Base-by-base conservation (phyloP, 2,888 invertebrate species). In the Pogonocherus hispidulus region DNA sequence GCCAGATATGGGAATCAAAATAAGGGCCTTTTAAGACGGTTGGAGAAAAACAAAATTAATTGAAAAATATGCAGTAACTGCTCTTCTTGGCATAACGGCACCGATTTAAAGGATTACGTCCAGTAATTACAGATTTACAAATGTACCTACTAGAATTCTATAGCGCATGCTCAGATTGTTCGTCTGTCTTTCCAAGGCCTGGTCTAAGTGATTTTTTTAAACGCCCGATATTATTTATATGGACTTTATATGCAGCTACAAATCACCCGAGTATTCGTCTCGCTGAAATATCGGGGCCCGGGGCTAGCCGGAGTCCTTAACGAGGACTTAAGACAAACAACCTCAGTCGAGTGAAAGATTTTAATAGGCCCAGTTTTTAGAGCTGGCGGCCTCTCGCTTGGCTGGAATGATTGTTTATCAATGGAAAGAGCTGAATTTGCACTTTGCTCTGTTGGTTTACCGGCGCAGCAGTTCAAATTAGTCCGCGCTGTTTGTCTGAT, bases 281-380 rank as follows among this genome's bases (percentile, higher is more conserved):
- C 71, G 76, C 74, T 79, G 79, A 81, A 80, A 80, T 80, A 81
- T 80, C 68, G 73, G 37, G 41, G 73, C 70, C 69, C 41, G 23
- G 57, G 63, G 67, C 67, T 41, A 49, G 51, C 56, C 67, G 72
- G 67, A 70, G 67, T 70, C 76, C 75, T 78, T 82, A 82, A 82
- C 82, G 81, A 83, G 80, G 73, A 75, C 78, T 77, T 78, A 82
- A 84, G 82, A 83, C 81, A 83, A 83, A 83, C 83, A 83, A 80
- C 81, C 79, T 80, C 82, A 84, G 78, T 81, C 79, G 81, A 84
- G 82, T 83, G 84, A 84, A 83, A 84, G 84, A 84, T 84, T 85
- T 85, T 85, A 85, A 85, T 85, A 82, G 85, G 80, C 79, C 84
- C 82, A 83, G 82, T 84, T 85, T 84, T 85, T 84, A 80, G 76